Base-by-base conservation (phyloP, 1,140 invertebrate species). In the Amphibalanus amphitrite region DNA sequence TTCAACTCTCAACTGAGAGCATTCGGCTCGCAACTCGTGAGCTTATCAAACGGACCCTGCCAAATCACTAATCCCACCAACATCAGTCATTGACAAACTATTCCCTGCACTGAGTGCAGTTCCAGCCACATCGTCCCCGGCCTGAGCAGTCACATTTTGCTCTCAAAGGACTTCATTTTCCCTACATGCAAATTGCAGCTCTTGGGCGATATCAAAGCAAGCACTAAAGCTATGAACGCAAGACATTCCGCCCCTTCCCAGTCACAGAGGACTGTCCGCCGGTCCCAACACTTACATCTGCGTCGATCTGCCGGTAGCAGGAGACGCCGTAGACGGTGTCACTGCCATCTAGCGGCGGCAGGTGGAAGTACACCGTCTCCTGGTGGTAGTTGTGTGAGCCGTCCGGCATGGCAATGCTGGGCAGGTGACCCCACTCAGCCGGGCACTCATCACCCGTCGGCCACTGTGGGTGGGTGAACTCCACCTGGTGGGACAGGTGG, bases 321-420 rank as follows among this genome's bases (percentile, higher is more conserved):
- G 96, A 97, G 72, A 99, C 90, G 15, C 95, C 95, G 85, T 90
- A 99, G 17, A 98, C 87, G 65, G 95, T 97, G 65, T 26, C 28
- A 25, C 26, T 28, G 65, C 65, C 65, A 10, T 28, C 65, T 28
- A 67, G 3, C 28, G 89, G 87, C 38, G 95, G 95, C 71, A 99
- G 82, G 82, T 96, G 92, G 81, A 99, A 99, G 82, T 91, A 98
- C 71, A 97, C 91, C 0, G 94, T 95, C 79, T 99, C 96, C 79
- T 95, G 89, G 72, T 91, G 86, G 81, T 89, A 97, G 83, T 99
- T 98, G 78, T 99, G 97, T 29, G 95, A 95, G 69, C 96, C 96
- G 86, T 99, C 97, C 29, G 96, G 96, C 73, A 98, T 82, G 0
- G 95, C 95, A 29, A 98, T 79, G 0, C 95, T 95, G 69, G 97